Base-by-base conservation (phyloP, 35 echinoderm and acorn worm genomes). In the Heliocidaris tuberculata region DNA sequence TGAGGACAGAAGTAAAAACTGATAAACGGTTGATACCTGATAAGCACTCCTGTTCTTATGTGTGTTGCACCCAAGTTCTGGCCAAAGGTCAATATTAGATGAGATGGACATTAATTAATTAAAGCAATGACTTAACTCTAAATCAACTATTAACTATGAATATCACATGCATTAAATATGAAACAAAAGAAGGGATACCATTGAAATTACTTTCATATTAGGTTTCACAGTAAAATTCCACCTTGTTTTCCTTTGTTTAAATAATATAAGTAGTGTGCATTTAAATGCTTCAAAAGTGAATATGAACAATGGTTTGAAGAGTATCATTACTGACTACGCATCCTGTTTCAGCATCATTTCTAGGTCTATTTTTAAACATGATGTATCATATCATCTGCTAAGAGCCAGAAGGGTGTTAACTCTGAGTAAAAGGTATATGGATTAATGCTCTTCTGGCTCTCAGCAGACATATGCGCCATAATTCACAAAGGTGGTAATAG, bases 1-100 rank as follows among this genome's bases (percentile, higher is more conserved):
- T 78, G 65, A 19, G 65, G 65, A 78, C 65, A 78, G 65, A 78
- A 78, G 65, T 78, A 78, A 78, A 24, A 78, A 78, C 65, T 78
- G 65, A 78, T 78, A 78, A 78, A 78, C 15, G 65, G 21, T 78
- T 78, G 65, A 78, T 78, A 78, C 65, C 65, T 27, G 65, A 78
- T 78, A 78, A 78, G 65, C 65, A 78, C 65, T 78, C 65, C 21
- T n/a, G 21, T n/a, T 78, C 65, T 21, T 5, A 78, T 17, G 65
- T 21, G 65, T 24, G 17, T n/a, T 78, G 27, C 65, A n/a, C 21
- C 65, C 27, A 7, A 4, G 4, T 27, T 7, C 65, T 78, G 65
- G 65, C 19, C 65, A 78, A 78, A 78, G 65, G 65, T 78, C 65
- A 78, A 2, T 78, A 5, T 24, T 27, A 21, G 24, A 71, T 71